A percentile compares a stretch with the other conserved stretches of the same genome.
phyloP scores from a whole-genome alignment of 2,797 vertebrate species.

The Leptodactylus fallax region DNA sequence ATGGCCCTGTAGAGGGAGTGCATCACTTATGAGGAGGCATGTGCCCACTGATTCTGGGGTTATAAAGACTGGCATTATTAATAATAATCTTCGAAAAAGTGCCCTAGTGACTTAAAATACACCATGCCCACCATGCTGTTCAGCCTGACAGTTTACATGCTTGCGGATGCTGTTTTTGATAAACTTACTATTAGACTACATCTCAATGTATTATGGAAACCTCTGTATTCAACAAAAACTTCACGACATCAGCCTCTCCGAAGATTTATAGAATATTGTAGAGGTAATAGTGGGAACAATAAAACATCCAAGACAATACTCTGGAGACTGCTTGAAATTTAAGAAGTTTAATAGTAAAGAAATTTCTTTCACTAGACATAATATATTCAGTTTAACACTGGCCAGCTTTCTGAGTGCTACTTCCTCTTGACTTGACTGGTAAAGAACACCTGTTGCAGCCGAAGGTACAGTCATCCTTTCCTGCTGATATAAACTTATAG shows the following conservation, averaged over 20 bases:
- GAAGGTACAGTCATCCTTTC: slow-evolving; percentile 9
- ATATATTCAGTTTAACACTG: slow-evolving; percentile 9
- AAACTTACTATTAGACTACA: neutral
- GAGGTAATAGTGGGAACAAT: slow-evolving; percentile 2
- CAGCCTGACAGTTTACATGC: neutral
- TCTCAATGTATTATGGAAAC: neutral
- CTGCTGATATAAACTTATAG: neutral
- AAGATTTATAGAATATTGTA: slow-evolving; percentile 12
- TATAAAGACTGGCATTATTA: too few species aligned
- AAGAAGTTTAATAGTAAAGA: slow-evolving; percentile 15
- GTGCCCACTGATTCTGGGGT: too few species aligned
- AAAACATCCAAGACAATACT: neutral
- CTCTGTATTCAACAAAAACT: neutral
- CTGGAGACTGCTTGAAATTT: neutral
- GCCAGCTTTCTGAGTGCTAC: slow-evolving; percentile 19
- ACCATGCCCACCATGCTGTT: neutral
- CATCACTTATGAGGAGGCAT: too few species aligned
- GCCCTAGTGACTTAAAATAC: too few species aligned
- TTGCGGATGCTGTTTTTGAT: neutral
- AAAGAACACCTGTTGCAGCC: slow-evolving; percentile 9
- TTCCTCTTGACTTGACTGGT: slow-evolving; percentile 19
- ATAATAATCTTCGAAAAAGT: too few species aligned
- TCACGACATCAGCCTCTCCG: neutral
- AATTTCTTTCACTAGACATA: slow-evolving; percentile 15
- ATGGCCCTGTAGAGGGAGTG: too few species aligned